A percentile compares a stretch with the other conserved stretches of the same genome.
These are phyloP conservation scores for Formica exsecta DNA, from an alignment of 1,140 invertebrate genomes.

Conservation along the genomic window DNA sequence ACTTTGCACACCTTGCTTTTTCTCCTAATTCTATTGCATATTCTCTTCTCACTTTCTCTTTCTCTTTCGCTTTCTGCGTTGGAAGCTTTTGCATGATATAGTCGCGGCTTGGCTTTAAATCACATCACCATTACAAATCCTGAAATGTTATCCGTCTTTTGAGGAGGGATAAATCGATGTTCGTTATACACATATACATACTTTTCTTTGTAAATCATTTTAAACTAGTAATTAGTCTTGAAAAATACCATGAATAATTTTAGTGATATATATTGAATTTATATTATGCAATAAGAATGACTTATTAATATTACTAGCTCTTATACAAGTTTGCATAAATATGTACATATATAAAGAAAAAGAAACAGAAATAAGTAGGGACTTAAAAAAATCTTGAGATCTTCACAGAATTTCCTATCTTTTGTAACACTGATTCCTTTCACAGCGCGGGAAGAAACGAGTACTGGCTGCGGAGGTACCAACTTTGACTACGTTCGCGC, in stretches of 20 bases:
- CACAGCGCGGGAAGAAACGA: conserved; percentile 59
- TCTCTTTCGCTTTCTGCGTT: conserved; percentile 38
- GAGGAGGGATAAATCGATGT: conserved; percentile 26
- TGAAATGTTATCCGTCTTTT: conserved; percentile 16
- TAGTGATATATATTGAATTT: not conserved
- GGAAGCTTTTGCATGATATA: conserved; percentile 44
- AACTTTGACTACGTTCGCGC: conserved; percentile 54
- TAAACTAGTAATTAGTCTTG: not conserved
- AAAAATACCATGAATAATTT: not conserved
- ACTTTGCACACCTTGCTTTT: conserved; percentile 39
- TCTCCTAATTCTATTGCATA: conserved; percentile 3
- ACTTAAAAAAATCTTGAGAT: conserved; percentile 53
- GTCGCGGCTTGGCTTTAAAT: not conserved
- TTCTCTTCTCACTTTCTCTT: not conserved
- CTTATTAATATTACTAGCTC: not conserved
- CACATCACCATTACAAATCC: not conserved
- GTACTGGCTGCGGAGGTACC: conserved; percentile 53
- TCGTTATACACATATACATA: conserved; percentile 3
- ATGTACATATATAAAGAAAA: not conserved
- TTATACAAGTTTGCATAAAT: not conserved
- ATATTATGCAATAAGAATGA: not conserved
- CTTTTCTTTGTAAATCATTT: not conserved
- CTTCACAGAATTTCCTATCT: conserved; percentile 39
- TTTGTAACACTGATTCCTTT: conserved; percentile 54
- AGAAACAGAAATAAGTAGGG: conserved; percentile 31